Evolutionary conservation across 2,888 invertebrate genomes (phyloP).

Genomic region (Apeira syringaria): DNA sequence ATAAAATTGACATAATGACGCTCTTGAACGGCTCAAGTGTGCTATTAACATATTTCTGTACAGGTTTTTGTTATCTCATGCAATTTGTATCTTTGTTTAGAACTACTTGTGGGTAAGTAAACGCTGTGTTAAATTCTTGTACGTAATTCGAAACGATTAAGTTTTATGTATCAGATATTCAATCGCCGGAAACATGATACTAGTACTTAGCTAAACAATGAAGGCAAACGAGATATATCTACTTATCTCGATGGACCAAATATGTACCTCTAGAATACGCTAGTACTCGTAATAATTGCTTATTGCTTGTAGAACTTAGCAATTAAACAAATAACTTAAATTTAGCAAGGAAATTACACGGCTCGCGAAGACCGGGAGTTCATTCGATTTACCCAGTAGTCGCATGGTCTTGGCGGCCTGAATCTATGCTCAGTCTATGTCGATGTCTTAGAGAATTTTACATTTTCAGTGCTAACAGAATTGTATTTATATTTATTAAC

Average conservation of each 20-base stretch:
- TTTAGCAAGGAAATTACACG: too few relatives aligned
- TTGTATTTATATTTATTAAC: too few relatives aligned
- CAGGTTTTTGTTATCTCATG: conserved; percentile 11
- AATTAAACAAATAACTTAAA: too few relatives aligned
- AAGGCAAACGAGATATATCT: conserved; percentile 33
- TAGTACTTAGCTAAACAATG: conserved; percentile 28
- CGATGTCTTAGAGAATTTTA: too few relatives aligned
- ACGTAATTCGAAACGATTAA: conserved; percentile 19
- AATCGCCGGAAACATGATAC: conserved; percentile 36
- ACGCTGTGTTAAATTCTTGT: conserved; percentile 17
- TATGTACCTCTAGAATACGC: not conserved
- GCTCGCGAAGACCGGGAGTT: too few relatives aligned
- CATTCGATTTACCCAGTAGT: too few relatives aligned
- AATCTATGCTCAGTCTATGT: too few relatives aligned
- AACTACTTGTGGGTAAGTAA: conserved; percentile 2
- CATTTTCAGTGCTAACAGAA: too few relatives aligned
- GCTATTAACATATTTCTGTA: conserved; percentile 2
- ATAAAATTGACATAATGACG: conserved; percentile 6
- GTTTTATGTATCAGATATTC: conserved; percentile 25
- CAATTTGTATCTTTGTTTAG: conserved; percentile 8
- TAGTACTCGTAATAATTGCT: not conserved
- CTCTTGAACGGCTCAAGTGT: not conserved
- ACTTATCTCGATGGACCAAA: conserved; percentile 1
- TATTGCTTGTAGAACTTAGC: not conserved
- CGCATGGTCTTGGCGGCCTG: too few relatives aligned